Base-by-base conservation (phyloP, 2,113 vertebrate species). In the Macroglossus sobrinus region DNA sequence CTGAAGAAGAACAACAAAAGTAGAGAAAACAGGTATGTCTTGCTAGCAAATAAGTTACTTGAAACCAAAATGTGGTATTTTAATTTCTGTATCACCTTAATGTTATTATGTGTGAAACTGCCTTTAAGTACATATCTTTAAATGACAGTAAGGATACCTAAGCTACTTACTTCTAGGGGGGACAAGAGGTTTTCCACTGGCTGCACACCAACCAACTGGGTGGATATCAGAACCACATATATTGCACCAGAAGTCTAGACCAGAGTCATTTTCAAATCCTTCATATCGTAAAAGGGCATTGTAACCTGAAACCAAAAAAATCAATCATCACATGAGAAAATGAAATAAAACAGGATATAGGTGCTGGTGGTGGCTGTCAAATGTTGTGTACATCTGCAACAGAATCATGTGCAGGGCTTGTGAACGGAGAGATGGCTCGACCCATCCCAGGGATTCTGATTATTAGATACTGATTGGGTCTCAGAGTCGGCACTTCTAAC, bases 171-270 rank as follows among this genome's bases (percentile, higher is more conserved):
- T 99, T 99, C 99, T 99, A 89, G 99, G 99, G 97, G 99, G 99
- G 97, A 99, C 99, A 57, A 99, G 99, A 68, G 99, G 99, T 98
- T 99, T 99, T 93, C 99, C 99, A 84, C 99, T 99, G 59, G 99
- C 99, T 96, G 99, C 99, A 85, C 99, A 99, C 99, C 99, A 99
- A 92, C 99, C 99, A 96, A 99, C 99, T 40, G 99, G 99, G 98
- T 99, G 99, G 94, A 99, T 99, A 95, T 99, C 99, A 88, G 99
- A 99, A 85, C 99, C 98, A 97, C 99, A 99, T 96, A 99, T 96
- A 87, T 99, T 99, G 98, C 99, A 99, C 99, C 99, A 99, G 98
- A 99, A 99, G 98, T 99, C 99, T 97, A 99, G 99, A 98, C 99
- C 99, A 97, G 98, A 98, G 98, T 99, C 99, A 61, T 98, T 99